Evolutionary conservation across 2,113 vertebrate species (phyloP), one percentile per base, ranked within the genome.

Genomic region (Salvator merianae): DNA sequence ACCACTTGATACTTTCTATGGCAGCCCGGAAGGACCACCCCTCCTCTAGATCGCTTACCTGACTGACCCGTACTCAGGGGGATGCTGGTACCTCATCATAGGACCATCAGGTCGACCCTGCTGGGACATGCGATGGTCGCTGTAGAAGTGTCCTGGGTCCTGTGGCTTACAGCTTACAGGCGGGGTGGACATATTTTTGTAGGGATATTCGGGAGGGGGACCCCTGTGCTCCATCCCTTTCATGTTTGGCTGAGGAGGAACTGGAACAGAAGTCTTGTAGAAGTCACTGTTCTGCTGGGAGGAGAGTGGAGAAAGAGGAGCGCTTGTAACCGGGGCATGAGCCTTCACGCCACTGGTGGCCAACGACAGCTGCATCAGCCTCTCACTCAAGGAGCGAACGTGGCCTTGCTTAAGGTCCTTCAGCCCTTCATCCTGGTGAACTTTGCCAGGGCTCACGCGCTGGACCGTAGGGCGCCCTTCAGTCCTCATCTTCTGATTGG

Each of bases 381-480:
- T 92, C 93, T 99, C 99, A 0, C 98, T 99, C 87, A 99, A 95
- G 9, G 99, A 99, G 26, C 99, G 97, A 28, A 99, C 99, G 5
- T 99, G 99, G n/a, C 99, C 99, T 88, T 99, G 99, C 94, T 99
- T 99, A 71, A 99, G 96, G 93, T 99, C 99, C 95, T 98, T 97
- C 2, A 99, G 97, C 62, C 98, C 99, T 72, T 99, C 99, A 71
- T 99, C 99, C 92, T 99, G 98, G 93, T 98, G 99, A 84, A 99
- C 98, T 91, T 97, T 97, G 53, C 97, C 97, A 0, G 96, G 94
- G 66, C 96, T 98, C 38, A 98, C 96, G 13, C 98, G 94, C 95
- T 99, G 99, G 50, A 99, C 97, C 0, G 97, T 97, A 1, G 99
- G 96, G 1, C 98, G 96, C 73, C 99, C 99, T 85, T 99, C 99